Base-by-base conservation (phyloP, 2,888 invertebrate species). In the Aphidoletes aphidimyza region DNA sequence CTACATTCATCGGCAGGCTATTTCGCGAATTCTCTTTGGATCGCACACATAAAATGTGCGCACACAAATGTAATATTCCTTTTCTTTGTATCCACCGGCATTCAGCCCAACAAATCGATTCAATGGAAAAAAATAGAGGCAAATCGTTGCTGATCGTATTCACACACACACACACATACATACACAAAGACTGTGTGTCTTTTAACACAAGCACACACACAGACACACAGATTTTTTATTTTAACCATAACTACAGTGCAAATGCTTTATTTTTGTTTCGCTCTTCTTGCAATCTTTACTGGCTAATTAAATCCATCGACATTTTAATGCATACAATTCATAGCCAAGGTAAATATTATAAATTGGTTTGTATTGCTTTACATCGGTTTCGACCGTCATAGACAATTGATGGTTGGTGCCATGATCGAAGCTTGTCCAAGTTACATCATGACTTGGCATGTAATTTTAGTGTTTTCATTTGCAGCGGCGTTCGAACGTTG, bases 301-400 rank as follows among this genome's bases (percentile, higher is more conserved):
- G 26, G 69, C 69, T 69, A 69, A 69, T 69, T 34, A 69, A 69
- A 69, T 1, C 69, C 69, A 69, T 69, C 69, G 69, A 14, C 30
- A 11, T 54, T 69, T 5, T 69, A 30, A 14, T 30, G 69, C 69
- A 30, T 30, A 69, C 69, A 69, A 54, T 69, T 69, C 69, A 54
- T 69, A 69, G 69, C 69, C 69, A 69, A 69, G 69, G 69, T 69
- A 69, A 69, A 69, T 69, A 69, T 17, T 54, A 54, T 6, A 2
- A 26, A 54, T 3, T 3, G 2, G 0, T 54, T 2, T 30, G 14
- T 30, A 54, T 3, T 3, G 2, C 3, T 54, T 2, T 30, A 9
- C 69, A n/a, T 54, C 14, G n/a, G 5, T 0, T 54, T 3, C 11
- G 69, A 69, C 69, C n/a, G n/a, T n/a, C n/a, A n/a, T n/a, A n/a